Evolutionary conservation across 2,113 vertebrate genomes (phyloP).

Genomic region (Oophaga pumilio): DNA sequence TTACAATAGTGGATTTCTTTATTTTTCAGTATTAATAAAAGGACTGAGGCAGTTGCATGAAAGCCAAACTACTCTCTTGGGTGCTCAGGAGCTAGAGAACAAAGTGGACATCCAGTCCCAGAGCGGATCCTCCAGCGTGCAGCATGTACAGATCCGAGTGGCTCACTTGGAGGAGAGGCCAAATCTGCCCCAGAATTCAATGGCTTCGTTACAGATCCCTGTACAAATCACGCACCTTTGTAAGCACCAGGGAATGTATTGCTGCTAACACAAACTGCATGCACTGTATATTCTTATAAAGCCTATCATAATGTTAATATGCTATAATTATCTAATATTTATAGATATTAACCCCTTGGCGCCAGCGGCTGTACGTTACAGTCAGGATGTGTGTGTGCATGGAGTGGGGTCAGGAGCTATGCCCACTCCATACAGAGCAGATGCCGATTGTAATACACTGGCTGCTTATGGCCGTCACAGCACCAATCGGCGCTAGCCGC

Average conservation of each 20-base stretch:
- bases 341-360: too few relatives aligned
- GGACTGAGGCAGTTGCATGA: slow-evolving; percentile 92
- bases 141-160: slow-evolving; percentile 87
- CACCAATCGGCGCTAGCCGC: too few relatives aligned
- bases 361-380: too few relatives aligned
- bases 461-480: too few relatives aligned
- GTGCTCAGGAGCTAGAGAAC: slow-evolving; percentile 71
- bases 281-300: background rate
- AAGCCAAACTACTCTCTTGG: slow-evolving; percentile 76
- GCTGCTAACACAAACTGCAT: background rate
- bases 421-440: too few relatives aligned
- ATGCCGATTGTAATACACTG: too few relatives aligned
- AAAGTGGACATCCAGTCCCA: slow-evolving; percentile 75
- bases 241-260: slow-evolving; percentile 70
- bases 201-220: slow-evolving; percentile 92
- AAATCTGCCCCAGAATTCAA: slow-evolving; percentile 72
- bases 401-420: too few relatives aligned
- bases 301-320: too few relatives aligned
- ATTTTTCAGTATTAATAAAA: slow-evolving; percentile 87
- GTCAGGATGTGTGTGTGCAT: too few relatives aligned
- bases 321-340: too few relatives aligned
- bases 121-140: slow-evolving; percentile 75
- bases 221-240: slow-evolving; percentile 96
- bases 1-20: slow-evolving; percentile 12
- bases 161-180: slow-evolving; percentile 83